Evolutionary conservation across 1,140 invertebrate genomes (phyloP), one percentile per base, ranked within the genome.

Genomic region (Stratiolaelaps scimitus): DNA sequence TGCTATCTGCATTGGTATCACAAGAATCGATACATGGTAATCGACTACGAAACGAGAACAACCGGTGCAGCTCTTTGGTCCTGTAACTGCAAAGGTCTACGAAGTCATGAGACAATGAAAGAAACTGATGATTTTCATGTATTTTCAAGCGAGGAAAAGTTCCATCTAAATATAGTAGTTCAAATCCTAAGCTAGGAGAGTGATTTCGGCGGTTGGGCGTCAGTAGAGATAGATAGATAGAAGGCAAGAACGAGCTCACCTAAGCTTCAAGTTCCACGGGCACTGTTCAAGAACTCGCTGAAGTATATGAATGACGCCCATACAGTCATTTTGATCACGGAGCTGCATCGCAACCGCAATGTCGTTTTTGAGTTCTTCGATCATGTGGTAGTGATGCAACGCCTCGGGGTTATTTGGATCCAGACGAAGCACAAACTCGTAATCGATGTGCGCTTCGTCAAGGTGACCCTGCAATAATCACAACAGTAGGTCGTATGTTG

Each of bases 391-490:
- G 64, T 83, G 77, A 53, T 80, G 77, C 20, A 81, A 74, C 1
- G 87, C 88, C 71, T 93, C 85, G 15, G 78, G 78, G 77, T 95
- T 88, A 68, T 83, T 74, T 2, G 86, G 84, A 69, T 95, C 89
- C 28, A 77, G 73, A 64, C 80, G 73, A 44, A 87, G 77, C 71
- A 94, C 85, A 78, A 83, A 78, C 71, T 83, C 79, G 78, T 86
- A 91, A 74, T 97, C 92, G 56, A 81, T 76, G 73, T 85, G 81
- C 1, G 93, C 91, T 73, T 85, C 81, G 60, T 85, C 81, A 67
- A 93, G 83, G 69, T 87, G 81, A 0, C 87, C 92, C 78, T 91
- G 83, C 76, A 96, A 96, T 69, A 96, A 78, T 72, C n/a, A 91
- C 82, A 47, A 96, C 83, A 73, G 84, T 84, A n/a, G n/a, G n/a